Base-by-base conservation (phyloP, 2,888 invertebrate species). In the Dione vanillae region DNA sequence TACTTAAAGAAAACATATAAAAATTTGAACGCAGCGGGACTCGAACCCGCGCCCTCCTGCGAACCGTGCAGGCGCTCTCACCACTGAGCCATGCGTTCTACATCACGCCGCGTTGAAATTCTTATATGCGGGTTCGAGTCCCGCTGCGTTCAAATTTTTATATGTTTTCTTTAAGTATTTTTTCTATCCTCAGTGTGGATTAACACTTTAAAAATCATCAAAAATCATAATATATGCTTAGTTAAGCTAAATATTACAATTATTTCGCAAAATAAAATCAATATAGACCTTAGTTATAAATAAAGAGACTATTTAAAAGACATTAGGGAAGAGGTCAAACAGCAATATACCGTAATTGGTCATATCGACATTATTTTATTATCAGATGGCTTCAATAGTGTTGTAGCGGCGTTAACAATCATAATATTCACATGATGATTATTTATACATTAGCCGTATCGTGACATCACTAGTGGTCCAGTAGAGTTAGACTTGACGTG, bases 311-410 rank as follows among this genome's bases (percentile, higher is more conserved):
- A 0, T 45, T 61, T 45, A n/a, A 59, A 20, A 43, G n/a, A 43
- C 20, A 43, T 59, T 59, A 41, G 59, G 27, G 59, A 61, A 27
- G 43, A 27, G 41, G 27, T 27, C 27, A n/a, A 0, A 14, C 11
- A 14, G 41, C 14, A 59, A 59, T 59, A 41, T 41, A 20, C 19
- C 2, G 43, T 14, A 43, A 20, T 59, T 59, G 27, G 14, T 43
- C n/a, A 59, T 41, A 59, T 27, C 27, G 59, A 43, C 20, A 59
- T 59, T 6, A 59, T 43, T 43, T 27, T 59, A 43, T 43, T 43
- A 59, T 59, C 59, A 43, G 59, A 61, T 61, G 59, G 59, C 43
- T 61, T 45, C 11, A 61, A 61, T 61, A 43, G 59, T 61, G 27
- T 2, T 61, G 27, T n/a, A 27, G 27, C 16, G 54, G 43, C 43